Evolutionary conservation across 2,888 invertebrate species (phyloP).

Genomic region (Mayetiola destructor): DNA sequence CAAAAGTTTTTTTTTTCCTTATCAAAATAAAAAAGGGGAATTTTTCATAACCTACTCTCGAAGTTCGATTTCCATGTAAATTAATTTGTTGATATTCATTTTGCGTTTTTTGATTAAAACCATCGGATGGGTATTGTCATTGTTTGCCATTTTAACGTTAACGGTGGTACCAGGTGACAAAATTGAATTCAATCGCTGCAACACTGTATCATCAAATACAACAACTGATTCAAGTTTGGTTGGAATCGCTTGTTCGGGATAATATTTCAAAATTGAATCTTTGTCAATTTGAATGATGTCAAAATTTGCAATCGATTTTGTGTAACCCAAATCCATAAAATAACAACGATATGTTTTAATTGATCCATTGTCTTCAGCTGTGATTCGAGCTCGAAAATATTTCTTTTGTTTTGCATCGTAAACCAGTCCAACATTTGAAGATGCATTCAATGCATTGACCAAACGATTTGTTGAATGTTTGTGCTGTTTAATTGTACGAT

Average conservation of each 20-base stretch:
- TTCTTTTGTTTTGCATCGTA: neutral
- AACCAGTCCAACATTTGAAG: neutral
- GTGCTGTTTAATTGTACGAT: neutral
- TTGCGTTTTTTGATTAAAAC: neutral
- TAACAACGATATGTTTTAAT: neutral
- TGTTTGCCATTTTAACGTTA: neutral
- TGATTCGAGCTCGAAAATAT: neutral
- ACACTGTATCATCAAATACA: neutral
- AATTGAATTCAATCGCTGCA: neutral
- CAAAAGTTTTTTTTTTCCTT: too few species aligned
- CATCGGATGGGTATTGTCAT: neutral
- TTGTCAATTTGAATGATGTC: neutral
- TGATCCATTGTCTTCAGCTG: neutral
- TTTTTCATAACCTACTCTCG: too few species aligned
- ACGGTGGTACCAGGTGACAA: neutral
- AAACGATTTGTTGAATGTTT: neutral
- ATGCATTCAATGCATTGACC: neutral
- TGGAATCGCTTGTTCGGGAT: neutral
- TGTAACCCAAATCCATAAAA: slow-evolving; percentile 9
- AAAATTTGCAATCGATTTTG: neutral
- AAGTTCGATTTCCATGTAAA: neutral
- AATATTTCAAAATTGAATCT: neutral
- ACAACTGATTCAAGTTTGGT: neutral
- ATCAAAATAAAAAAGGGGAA: too few species aligned
- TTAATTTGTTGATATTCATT: neutral